phyloP scores from a whole-genome alignment of 1,140 invertebrate species.

The Thaumatotibia leucotreta region DNA sequence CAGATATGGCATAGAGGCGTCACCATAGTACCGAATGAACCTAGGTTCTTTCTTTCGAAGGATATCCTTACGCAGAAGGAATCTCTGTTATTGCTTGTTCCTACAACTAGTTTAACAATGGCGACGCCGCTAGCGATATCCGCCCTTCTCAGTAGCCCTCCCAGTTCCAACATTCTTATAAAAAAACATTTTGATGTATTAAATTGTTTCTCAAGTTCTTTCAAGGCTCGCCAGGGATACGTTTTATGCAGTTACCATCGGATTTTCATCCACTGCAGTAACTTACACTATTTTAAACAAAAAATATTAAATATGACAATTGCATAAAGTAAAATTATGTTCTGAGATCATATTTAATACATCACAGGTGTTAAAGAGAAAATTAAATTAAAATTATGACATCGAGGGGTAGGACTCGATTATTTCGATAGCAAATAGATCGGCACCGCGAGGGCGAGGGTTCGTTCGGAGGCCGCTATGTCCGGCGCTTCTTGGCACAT shows the following conservation, averaged over 20 bases:
- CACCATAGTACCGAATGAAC: neutral
- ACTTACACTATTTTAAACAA: conserved; percentile 61
- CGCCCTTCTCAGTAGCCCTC: neutral
- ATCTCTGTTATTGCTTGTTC: neutral
- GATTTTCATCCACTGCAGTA: conserved; percentile 21
- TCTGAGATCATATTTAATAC: conserved; percentile 77
- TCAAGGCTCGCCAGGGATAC: conserved; percentile 41
- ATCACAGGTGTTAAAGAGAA: conserved; percentile 73
- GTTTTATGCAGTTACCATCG: conserved; percentile 28
- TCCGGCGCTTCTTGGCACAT: conserved; percentile 20
- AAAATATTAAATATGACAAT: conserved; percentile 71
- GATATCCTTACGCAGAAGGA: neutral
- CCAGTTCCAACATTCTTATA: conserved; percentile 16
- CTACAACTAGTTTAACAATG: neutral
- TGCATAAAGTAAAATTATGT: conserved; percentile 72
- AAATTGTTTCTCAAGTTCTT: conserved; percentile 63
- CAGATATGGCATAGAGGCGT: neutral
- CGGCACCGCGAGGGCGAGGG: neutral
- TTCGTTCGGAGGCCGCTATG: conserved; percentile 5
- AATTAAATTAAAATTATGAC: conserved; percentile 56
- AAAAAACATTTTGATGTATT: conserved; percentile 64
- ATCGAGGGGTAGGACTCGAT: conserved; percentile 10
- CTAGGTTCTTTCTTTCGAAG: neutral
- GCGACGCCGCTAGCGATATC: conserved; percentile 3
- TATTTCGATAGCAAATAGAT: conserved; percentile 11